Percentiles rank a stretch among this genome's conserved stretches.
Evolutionary conservation across 2,888 invertebrate species (phyloP).

Genomic region (Apantesis nais): DNA sequence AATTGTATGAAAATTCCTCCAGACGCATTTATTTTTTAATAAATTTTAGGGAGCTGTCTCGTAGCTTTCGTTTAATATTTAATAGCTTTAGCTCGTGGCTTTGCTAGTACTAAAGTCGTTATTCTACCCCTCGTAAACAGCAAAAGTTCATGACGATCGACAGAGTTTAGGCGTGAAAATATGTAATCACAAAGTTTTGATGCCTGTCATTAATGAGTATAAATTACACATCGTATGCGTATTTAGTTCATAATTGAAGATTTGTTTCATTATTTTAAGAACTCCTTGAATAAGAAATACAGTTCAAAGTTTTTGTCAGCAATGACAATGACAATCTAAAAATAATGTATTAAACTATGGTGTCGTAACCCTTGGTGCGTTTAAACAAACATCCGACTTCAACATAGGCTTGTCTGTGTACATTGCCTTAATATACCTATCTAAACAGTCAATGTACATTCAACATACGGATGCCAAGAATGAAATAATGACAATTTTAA

Average conservation of each 20-base stretch:
- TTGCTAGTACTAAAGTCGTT: not conserved
- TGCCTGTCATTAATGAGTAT: not conserved
- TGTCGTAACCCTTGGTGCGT: constrained; percentile 2
- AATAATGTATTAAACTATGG: not conserved
- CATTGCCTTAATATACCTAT: constrained; percentile 17
- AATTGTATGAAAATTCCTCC: not conserved
- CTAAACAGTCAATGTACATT: constrained; percentile 24
- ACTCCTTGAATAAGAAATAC: not conserved
- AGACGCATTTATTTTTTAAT: not conserved
- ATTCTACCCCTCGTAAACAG: not conserved
- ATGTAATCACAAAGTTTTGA: not conserved
- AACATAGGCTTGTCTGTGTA: constrained; percentile 6
- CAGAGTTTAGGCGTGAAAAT: not conserved
- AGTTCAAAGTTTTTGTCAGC: not conserved
- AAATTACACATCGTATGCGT: not conserved
- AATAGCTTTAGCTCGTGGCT: not conserved
- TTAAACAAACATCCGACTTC: constrained; percentile 28
- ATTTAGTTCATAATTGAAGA: not conserved
- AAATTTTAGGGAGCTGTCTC: not conserved
- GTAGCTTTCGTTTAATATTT: not conserved
- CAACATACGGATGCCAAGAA: not conserved
- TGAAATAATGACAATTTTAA: not conserved
- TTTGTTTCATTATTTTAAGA: not conserved
- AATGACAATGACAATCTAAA: not conserved
- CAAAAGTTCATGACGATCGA: not conserved